Percentiles rank a stretch among this genome's conserved stretches.
phyloP scores from a whole-genome alignment of 2,888 invertebrate genomes.

The Amorpha juglandis region DNA sequence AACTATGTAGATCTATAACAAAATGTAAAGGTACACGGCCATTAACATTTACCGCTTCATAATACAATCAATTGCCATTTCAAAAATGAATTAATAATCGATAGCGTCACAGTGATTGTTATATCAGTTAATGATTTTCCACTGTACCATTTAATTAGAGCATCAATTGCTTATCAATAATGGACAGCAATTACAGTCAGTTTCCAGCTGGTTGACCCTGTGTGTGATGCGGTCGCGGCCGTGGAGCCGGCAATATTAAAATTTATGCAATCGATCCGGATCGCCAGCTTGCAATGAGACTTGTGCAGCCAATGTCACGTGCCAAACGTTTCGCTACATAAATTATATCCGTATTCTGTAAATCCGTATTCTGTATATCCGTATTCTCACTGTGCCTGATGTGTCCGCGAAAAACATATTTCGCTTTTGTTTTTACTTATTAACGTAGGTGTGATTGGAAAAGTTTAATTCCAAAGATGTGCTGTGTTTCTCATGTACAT shows the following conservation, averaged over 20 bases:
- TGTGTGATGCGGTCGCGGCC: constrained; percentile 2
- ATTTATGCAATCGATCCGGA: constrained; percentile 67
- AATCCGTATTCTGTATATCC: constrained; percentile 36
- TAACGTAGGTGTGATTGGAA: neutral
- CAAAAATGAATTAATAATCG: constrained; percentile 23
- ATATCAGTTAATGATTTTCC: constrained; percentile 41
- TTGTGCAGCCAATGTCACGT: constrained; percentile 52
- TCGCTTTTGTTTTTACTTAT: constrained; percentile 6
- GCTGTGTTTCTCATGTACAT: neutral
- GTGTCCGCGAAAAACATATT: constrained; percentile 17
- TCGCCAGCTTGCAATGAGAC: constrained; percentile 58
- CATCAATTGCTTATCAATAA: constrained; percentile 61
- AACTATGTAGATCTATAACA: neutral
- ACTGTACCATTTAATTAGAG: constrained; percentile 54
- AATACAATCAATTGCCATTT: constrained; percentile 6
- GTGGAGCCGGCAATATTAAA: constrained; percentile 57
- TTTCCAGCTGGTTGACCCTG: constrained; percentile 39
- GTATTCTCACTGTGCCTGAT: constrained; percentile 30
- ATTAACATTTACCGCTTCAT: neutral
- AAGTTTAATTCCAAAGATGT: neutral
- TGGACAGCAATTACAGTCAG: constrained; percentile 57
- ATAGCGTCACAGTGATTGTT: constrained; percentile 3
- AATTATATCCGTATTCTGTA: constrained; percentile 48
- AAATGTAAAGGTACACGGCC: neutral
- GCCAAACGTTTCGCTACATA: constrained; percentile 53